phyloP scores from a whole-genome alignment of 2,888 invertebrate species.

The Phragmatobia fuliginosa region DNA sequence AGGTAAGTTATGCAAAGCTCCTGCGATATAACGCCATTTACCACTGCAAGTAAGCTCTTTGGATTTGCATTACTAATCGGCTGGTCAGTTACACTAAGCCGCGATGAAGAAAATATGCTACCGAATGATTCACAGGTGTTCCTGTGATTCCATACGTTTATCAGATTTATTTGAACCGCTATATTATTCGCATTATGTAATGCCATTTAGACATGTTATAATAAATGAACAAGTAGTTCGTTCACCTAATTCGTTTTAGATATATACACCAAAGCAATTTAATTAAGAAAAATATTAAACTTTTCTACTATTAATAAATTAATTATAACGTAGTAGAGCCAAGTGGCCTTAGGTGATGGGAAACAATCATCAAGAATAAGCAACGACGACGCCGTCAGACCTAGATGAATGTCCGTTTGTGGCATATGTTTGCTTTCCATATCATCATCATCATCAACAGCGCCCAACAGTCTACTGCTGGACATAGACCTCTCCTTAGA shows the following conservation, averaged over 20 bases:
- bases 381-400: no score
- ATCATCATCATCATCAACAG: no score
- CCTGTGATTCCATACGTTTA: constrained; percentile 58
- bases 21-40: constrained; percentile 58
- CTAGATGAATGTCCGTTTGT: no score
- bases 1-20: constrained; percentile 42
- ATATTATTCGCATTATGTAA: constrained; percentile 44
- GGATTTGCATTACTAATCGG: constrained; percentile 77
- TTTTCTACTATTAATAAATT: background rate
- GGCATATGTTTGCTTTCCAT: no score
- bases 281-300: background rate
- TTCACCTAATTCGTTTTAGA: background rate
- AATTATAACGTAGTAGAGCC: no score
- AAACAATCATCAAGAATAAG: no score
- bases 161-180: constrained; percentile 64
- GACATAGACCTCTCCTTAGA: no score
- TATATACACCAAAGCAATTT: background rate
- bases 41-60: constrained; percentile 64
- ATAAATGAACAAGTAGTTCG: background rate
- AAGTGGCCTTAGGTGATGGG: no score
- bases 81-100: constrained; percentile 62
- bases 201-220: constrained; percentile 9
- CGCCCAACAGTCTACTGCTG: no score
- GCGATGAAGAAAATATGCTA: constrained; percentile 68
- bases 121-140: constrained; percentile 69